A percentile compares a stretch with the other conserved stretches of the same genome.
phyloP scores from a whole-genome alignment of 2,888 invertebrate genomes.

The Synergus itoensis region DNA sequence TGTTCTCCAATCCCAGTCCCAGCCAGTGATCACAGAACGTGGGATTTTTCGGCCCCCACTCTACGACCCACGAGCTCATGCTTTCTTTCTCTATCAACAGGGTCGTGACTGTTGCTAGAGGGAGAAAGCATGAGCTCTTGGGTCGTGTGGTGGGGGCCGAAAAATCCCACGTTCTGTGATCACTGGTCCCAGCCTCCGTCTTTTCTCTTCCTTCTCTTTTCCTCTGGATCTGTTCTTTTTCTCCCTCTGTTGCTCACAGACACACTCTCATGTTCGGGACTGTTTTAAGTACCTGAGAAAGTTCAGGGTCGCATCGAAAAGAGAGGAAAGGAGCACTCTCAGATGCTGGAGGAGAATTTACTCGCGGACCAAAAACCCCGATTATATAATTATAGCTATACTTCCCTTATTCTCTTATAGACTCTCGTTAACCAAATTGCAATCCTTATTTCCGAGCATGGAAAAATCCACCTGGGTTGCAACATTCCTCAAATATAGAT shows the following conservation, averaged over 20 bases:
- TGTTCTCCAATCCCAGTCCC: constrained; percentile 26
- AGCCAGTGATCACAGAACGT: no score
- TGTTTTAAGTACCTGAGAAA: constrained; percentile 42
- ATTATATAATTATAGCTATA: constrained; percentile 36
- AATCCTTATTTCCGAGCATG: constrained; percentile 10
- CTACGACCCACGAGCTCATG: no score
- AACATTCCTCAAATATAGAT: no score
- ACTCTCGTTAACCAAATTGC: constrained; percentile 32
- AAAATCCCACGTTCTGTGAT: no score
- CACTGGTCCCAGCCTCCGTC: constrained; percentile 15
- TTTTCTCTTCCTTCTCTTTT: constrained; percentile 36
- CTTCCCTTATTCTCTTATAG: not conserved
- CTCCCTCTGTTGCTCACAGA: constrained; percentile 27
- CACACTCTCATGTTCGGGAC: constrained; percentile 8
- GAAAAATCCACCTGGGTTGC: no score
- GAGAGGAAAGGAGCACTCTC: constrained; percentile 2
- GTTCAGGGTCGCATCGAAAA: constrained; percentile 34
- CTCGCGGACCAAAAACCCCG: constrained; percentile 37
- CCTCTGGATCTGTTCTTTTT: not conserved
- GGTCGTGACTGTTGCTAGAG: no score
- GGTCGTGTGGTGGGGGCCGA: no score
- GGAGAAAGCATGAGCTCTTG: no score
- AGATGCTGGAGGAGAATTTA: constrained; percentile 15
- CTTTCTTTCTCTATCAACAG: no score
- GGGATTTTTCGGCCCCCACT: no score